These are phyloP conservation scores for Telmatochromis sp. DNA, from an alignment of 2,113 vertebrate genomes.

Conservation along the genomic window DNA sequence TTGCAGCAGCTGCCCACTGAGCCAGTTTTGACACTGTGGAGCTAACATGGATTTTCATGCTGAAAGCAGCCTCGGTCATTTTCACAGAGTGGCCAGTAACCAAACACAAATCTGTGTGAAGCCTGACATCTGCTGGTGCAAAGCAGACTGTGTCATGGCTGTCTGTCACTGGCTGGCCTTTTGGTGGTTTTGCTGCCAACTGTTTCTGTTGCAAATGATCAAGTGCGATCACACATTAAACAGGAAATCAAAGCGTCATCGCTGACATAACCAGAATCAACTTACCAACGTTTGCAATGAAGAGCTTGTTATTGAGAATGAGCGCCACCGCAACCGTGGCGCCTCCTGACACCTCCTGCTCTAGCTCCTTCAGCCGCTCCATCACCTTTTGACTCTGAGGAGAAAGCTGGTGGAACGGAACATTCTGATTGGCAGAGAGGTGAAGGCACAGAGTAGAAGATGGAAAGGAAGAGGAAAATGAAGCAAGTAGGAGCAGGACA, in stretches of 20 bases:
- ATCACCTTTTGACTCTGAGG: slow-evolving; percentile 88
- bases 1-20: not conserved
- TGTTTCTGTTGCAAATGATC: not conserved
- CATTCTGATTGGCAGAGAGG: slow-evolving; percentile 62
- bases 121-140: slow-evolving; percentile 36
- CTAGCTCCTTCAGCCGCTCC: slow-evolving; percentile 83
- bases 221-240: not conserved
- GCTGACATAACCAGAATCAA: not conserved
- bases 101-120: not conserved
- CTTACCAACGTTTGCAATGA: slow-evolving; percentile 92
- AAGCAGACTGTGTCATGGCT: not conserved
- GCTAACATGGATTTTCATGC: not conserved
- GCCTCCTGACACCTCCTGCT: slow-evolving; percentile 91
- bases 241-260: not conserved
- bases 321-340: slow-evolving; percentile 90
- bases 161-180: not conserved
- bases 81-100: not conserved
- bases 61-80: fast-evolving
- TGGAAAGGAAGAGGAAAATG: not conserved
- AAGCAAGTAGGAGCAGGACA: not conserved
- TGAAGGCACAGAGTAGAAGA: not conserved
- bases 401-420: slow-evolving; percentile 80
- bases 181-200: not conserved
- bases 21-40: not conserved
- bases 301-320: slow-evolving; percentile 90